Conservation (phyloP, 2,888 invertebrate species). For the Keiferia lycopersicella region DNA sequence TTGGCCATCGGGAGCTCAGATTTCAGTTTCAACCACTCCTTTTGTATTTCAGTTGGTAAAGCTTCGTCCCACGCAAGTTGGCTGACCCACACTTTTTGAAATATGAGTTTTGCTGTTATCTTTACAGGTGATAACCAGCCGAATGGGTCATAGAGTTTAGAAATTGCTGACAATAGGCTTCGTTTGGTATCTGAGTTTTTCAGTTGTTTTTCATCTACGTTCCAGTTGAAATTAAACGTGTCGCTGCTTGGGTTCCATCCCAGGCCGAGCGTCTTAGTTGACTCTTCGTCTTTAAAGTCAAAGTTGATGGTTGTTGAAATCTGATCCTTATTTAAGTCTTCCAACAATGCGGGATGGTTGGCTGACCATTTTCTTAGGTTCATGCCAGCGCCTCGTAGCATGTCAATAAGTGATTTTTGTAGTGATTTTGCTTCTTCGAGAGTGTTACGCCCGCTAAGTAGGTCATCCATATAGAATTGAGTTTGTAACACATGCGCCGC, state of each 20-base stretch:
- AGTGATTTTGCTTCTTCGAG: conserved; percentile 16
- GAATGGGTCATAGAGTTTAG: conserved; percentile 24
- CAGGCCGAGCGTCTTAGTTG: conserved; percentile 6
- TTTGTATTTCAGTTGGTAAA: conserved; percentile 19
- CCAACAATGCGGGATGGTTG: conserved; percentile 15
- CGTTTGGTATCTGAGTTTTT: conserved; percentile 27
- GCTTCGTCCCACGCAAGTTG: conserved; percentile 32
- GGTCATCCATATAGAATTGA: conserved; percentile 24
- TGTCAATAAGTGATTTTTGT: conserved; percentile 19
- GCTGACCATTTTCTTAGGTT: conserved; percentile 29
- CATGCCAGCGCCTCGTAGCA: conserved; percentile 24
- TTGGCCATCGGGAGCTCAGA: conserved; percentile 1
- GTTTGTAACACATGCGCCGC: conserved; percentile 12
- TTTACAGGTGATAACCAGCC: conserved; percentile 26
- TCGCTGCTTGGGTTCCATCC: background rate
- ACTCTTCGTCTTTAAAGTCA: conserved; percentile 19
- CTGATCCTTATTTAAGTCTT: conserved; percentile 24
- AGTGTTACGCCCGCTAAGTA: conserved; percentile 15
- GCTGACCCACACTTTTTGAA: conserved; percentile 31
- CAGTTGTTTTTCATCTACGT: conserved; percentile 8
- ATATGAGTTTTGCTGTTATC: conserved; percentile 28
- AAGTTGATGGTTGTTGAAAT: conserved; percentile 1
- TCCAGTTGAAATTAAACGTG: conserved; percentile 11
- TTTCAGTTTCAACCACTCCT: conserved; percentile 24
- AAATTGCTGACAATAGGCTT: conserved; percentile 27